Percentiles rank a stretch among this genome's conserved stretches.
These are phyloP conservation scores for Ennomos erosarius DNA, from an alignment of 2,888 invertebrate species.

Conservation along the genomic window DNA sequence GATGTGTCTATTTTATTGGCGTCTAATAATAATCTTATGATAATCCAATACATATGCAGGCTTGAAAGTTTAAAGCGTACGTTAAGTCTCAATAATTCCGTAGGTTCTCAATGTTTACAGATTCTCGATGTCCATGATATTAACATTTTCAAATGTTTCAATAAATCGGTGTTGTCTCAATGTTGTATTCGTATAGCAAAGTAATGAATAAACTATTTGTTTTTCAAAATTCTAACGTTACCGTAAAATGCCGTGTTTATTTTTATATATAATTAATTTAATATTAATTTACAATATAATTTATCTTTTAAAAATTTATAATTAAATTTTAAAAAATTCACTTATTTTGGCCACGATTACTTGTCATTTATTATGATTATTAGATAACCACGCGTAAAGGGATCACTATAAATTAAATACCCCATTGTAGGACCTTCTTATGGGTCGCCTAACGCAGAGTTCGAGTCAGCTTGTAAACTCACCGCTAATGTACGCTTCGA, in stretches of 20 bases:
- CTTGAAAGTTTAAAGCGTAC: conserved; percentile 9
- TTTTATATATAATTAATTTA: too few relatives aligned
- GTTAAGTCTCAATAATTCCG: conserved; percentile 25
- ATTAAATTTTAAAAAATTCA: too few relatives aligned
- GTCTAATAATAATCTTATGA: conserved; percentile 8
- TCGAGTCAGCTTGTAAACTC: background rate
- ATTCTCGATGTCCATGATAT: conserved; percentile 7
- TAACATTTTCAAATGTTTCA: background rate
- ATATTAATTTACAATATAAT: too few relatives aligned
- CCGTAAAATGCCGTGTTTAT: too few relatives aligned
- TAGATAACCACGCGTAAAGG: background rate
- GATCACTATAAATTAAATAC: background rate
- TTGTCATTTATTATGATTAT: too few relatives aligned
- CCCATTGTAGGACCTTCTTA: background rate
- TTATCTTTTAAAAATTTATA: too few relatives aligned
- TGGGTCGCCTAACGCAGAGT: background rate
- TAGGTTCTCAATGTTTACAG: conserved; percentile 34
- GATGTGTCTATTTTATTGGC: background rate
- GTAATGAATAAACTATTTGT: background rate
- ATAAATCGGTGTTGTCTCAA: conserved; percentile 2
- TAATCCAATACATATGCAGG: conserved; percentile 22
- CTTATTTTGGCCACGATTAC: too few relatives aligned
- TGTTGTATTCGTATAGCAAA: background rate
- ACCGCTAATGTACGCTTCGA: background rate
- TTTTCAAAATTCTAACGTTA: background rate